phyloP scores from a whole-genome alignment of 2,888 invertebrate species.

The Gymnosoma rotundatum region DNA sequence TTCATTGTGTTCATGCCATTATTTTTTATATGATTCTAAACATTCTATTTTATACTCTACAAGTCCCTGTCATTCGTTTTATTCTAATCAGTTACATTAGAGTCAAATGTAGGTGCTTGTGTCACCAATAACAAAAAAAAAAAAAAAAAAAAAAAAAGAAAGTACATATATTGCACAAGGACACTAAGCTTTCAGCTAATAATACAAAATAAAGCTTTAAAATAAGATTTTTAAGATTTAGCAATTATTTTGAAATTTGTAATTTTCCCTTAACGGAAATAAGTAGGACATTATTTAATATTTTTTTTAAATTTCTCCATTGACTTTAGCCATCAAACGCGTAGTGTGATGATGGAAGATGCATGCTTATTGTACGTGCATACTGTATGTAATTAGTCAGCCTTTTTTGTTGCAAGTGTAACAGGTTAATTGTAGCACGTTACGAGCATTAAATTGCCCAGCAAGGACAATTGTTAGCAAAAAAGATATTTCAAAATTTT shows the following conservation, averaged over 20 bases:
- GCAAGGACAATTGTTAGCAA: slow-evolving; percentile 57
- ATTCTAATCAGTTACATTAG: slow-evolving; percentile 48
- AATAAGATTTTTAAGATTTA: not conserved
- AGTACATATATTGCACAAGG: not conserved
- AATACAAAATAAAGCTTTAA: not conserved
- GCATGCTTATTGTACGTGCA: slow-evolving; percentile 29
- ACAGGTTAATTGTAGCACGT: slow-evolving; percentile 71
- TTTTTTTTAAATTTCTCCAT: not conserved
- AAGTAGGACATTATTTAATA: not conserved
- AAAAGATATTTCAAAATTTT: slow-evolving; percentile 27
- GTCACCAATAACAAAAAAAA: slow-evolving; percentile 1
- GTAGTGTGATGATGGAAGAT: slow-evolving; percentile 17
- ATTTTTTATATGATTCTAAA: slow-evolving; percentile 1
- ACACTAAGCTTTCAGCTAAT: slow-evolving; percentile 22
- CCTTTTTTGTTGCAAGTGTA: slow-evolving; percentile 52
- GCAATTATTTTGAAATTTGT: not conserved
- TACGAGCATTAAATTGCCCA: slow-evolving; percentile 65
- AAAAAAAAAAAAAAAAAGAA: slow-evolving; percentile 3
- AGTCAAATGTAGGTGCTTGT: slow-evolving; percentile 12
- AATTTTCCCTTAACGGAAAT: not conserved
- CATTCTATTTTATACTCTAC: slow-evolving; percentile 19
- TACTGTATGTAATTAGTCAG: slow-evolving; percentile 60
- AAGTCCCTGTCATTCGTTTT: slow-evolving; percentile 49
- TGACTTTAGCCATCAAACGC: slow-evolving; percentile 19
- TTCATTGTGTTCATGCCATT: slow-evolving; percentile 28